A percentile compares a stretch with the other conserved stretches of the same genome.
Evolutionary conservation across 1,140 invertebrate genomes (phyloP).

Genomic region (Belonocnema kinseyi): DNA sequence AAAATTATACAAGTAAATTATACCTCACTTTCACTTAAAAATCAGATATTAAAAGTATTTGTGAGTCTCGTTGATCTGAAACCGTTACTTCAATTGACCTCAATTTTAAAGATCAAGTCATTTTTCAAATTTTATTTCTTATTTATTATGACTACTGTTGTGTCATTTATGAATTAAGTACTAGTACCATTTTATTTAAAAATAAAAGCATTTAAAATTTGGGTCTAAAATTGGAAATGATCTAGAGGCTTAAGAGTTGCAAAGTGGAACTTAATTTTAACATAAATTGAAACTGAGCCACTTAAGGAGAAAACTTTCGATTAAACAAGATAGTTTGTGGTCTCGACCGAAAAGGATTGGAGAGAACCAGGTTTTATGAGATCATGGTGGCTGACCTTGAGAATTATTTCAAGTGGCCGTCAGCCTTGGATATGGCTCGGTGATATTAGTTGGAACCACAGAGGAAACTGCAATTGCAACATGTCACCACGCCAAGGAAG

Average conservation of each 20-base stretch:
- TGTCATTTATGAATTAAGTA: not conserved
- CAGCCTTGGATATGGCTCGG: conserved; percentile 71
- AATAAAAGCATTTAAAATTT: not conserved
- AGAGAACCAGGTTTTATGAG: conserved; percentile 44
- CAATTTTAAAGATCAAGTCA: too few relatives aligned
- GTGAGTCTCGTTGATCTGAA: too few relatives aligned
- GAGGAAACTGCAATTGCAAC: conserved; percentile 30
- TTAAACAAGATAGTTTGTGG: conserved; percentile 14
- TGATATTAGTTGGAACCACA: conserved; percentile 64
- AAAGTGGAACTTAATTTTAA: not conserved
- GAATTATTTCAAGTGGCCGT: conserved; percentile 73
- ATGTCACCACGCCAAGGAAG: conserved; percentile 24
- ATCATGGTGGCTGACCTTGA: conserved; percentile 63
- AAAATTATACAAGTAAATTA: too few relatives aligned
- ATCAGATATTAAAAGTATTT: too few relatives aligned
- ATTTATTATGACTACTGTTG: too few relatives aligned
- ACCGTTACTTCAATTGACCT: too few relatives aligned
- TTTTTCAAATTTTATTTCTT: too few relatives aligned
- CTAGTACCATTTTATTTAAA: not conserved
- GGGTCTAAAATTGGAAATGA: not conserved
- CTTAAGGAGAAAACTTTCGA: not conserved
- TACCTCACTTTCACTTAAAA: too few relatives aligned
- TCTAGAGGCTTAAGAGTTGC: not conserved
- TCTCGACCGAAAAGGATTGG: conserved; percentile 21
- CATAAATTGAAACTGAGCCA: not conserved